These are phyloP conservation scores for Channa argus DNA, from an alignment of 2,113 vertebrate genomes.

Conservation along the genomic window DNA sequence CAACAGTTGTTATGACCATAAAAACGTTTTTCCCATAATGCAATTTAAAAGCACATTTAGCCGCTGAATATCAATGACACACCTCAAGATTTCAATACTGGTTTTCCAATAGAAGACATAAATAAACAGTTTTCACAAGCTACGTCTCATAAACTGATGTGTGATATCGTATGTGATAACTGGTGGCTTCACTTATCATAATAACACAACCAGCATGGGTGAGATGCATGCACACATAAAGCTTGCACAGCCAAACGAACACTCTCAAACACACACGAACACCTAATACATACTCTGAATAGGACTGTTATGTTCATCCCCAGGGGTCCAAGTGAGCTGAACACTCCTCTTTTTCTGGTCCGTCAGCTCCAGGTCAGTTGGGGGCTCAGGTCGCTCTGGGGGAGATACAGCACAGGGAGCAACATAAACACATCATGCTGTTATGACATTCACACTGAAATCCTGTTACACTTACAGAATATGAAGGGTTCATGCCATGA, in stretches of 20 bases:
- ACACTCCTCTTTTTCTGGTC: constrained; percentile 89
- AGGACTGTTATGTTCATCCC: constrained; percentile 94
- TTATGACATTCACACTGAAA: constrained; percentile 4
- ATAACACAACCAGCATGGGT: neutral
- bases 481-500: constrained; percentile 40
- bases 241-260: neutral
- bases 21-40: no score
- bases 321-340: constrained; percentile 93
- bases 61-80: no score
- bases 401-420: constrained; percentile 42
- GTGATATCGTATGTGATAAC: no score
- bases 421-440: constrained; percentile 15
- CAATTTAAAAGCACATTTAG: no score
- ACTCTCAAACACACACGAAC: constrained; percentile 10
- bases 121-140: no score
- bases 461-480: constrained; percentile 1
- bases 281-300: constrained; percentile 87
- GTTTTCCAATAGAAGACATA: no score
- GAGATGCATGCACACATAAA: neutral
- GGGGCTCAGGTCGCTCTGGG: constrained; percentile 91
- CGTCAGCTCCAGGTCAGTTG: constrained; percentile 95
- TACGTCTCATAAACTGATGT: no score
- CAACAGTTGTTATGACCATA: no score
- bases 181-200: no score
- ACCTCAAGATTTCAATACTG: no score